phyloP scores from a whole-genome alignment of 2,113 vertebrate species.

The Trachemys scripta region DNA sequence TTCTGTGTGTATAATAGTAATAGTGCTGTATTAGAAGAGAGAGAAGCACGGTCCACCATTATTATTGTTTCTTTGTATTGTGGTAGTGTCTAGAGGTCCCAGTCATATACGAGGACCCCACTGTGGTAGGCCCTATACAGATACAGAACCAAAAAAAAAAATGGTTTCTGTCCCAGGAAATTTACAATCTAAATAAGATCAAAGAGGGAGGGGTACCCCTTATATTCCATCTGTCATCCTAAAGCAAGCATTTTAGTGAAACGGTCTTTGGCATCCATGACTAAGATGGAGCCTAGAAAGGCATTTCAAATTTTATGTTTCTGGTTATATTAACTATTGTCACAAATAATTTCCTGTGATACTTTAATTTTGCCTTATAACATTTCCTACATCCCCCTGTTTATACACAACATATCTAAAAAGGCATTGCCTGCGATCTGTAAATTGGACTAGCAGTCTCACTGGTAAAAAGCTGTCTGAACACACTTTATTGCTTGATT shows the following conservation, averaged over 20 bases:
- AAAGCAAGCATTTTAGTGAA: not conserved
- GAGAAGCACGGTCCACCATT: not conserved
- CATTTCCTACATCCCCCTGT: not conserved
- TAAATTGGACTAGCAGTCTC: not conserved
- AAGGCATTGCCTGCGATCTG: not conserved
- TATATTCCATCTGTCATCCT: not conserved
- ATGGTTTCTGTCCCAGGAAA: not conserved
- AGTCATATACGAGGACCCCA: not conserved
- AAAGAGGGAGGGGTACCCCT: not conserved
- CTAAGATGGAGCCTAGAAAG: not conserved
- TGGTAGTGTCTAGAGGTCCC: not conserved
- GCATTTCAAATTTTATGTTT: not conserved
- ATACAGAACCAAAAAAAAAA: not conserved
- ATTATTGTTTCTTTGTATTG: not conserved
- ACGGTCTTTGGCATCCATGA: not conserved
- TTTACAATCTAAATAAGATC: not conserved
- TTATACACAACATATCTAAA: not conserved
- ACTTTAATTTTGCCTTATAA: not conserved
- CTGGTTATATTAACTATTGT: not conserved
- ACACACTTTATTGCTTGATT: not conserved
- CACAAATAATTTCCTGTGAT: not conserved
- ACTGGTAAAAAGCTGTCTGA: not conserved
- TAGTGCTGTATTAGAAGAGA: not conserved
- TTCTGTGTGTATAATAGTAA: rapidly evolving
- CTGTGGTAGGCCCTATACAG: not conserved